phyloP scores from a whole-genome alignment of 2,888 invertebrate genomes.

The Trachelus iudaicus region DNA sequence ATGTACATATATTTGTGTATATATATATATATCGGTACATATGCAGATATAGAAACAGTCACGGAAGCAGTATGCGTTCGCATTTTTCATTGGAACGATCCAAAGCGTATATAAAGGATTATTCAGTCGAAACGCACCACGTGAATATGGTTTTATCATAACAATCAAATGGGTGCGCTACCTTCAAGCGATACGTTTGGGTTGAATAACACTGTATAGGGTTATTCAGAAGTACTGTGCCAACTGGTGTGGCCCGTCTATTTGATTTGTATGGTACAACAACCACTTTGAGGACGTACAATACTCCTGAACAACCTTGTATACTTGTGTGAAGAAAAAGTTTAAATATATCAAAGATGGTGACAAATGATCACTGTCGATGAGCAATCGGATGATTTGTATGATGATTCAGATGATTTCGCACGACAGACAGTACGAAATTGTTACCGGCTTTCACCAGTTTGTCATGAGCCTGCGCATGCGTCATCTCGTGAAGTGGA shows the following conservation, averaged over 20 bases:
- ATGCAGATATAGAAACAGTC: background rate
- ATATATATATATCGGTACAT: background rate
- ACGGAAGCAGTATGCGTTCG: background rate
- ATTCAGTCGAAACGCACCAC: background rate
- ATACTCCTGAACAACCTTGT: background rate
- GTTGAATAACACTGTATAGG: no score
- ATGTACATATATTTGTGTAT: background rate
- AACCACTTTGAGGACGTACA: background rate
- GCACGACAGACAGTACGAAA: constrained; percentile 30
- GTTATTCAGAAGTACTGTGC: background rate
- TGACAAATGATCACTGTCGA: background rate
- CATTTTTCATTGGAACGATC: background rate
- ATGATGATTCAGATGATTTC: constrained; percentile 15
- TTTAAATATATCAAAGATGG: background rate
- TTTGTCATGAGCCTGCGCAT: constrained; percentile 33
- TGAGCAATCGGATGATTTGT: background rate
- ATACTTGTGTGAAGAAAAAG: background rate
- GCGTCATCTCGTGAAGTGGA: constrained; percentile 32
- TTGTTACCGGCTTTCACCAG: constrained; percentile 33
- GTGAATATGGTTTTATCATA: background rate
- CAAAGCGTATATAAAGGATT: background rate
- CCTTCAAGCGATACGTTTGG: background rate
- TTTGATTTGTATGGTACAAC: background rate
- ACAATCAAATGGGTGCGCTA: background rate
- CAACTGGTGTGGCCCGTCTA: background rate